Percentiles rank a stretch among this genome's conserved stretches.
Conservation (phyloP, 92 coral and sea anemone genomes). For the Epizoanthus stellaris region DNA sequence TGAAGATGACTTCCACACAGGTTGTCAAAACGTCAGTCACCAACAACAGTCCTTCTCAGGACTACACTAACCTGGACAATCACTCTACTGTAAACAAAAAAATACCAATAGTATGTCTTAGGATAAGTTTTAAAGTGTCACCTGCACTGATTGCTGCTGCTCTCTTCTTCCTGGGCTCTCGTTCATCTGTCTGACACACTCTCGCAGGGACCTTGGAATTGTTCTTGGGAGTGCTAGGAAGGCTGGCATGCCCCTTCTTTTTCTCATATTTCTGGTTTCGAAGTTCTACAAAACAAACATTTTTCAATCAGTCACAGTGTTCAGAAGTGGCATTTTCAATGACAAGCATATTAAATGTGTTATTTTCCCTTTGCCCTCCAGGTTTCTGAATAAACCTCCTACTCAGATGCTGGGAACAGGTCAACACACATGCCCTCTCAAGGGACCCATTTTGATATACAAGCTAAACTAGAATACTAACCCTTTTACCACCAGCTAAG, state of each 20-base stretch:
- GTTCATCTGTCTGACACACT: conserved; percentile 74
- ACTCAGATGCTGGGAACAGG: not conserved
- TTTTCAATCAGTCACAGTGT: not conserved
- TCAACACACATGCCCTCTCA: too few species aligned
- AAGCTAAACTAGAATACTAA: too few species aligned
- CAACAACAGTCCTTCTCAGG: too few species aligned
- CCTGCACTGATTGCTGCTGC: conserved; percentile 99
- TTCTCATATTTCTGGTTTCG: conserved; percentile 86
- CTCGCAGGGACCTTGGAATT: conserved; percentile 61
- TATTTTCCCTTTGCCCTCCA: not conserved
- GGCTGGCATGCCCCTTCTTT: conserved; percentile 74
- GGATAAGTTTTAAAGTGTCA: conserved; percentile 22
- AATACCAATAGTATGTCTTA: not conserved
- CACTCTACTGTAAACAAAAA: too few species aligned
- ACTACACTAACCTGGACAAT: too few species aligned
- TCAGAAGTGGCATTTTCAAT: not conserved
- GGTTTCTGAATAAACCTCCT: not conserved
- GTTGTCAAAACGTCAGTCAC: too few species aligned
- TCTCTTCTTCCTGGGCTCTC: conserved; percentile 81
- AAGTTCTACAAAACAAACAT: conserved; percentile 56
- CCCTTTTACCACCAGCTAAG: too few species aligned
- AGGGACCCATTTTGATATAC: too few species aligned
- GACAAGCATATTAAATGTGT: not conserved
- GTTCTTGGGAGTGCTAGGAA: conserved; percentile 82
- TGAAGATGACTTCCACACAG: too few species aligned